Percentiles rank a stretch among this genome's conserved stretches.
These are phyloP conservation scores for Drosophila truncata DNA, from an alignment of 1,140 invertebrate genomes.

Conservation along the genomic window DNA sequence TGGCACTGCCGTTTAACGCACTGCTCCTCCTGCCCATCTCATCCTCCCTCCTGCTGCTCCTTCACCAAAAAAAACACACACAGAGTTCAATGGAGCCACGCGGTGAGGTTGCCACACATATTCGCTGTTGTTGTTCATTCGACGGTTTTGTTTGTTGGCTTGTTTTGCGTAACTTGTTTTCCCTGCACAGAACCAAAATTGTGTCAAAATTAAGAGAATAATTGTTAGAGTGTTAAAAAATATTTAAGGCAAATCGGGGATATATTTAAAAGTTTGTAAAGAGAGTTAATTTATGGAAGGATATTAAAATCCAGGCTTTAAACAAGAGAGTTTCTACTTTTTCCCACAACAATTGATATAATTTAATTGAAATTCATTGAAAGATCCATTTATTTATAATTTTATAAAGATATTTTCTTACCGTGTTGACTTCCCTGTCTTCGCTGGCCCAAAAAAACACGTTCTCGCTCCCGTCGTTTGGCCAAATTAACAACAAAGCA, in stretches of 20 bases:
- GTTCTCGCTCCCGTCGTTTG: slow-evolving; percentile 59
- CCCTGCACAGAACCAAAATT: slow-evolving; percentile 15
- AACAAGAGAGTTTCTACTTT: neutral
- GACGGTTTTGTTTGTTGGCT: slow-evolving; percentile 11
- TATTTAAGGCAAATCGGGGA: neutral
- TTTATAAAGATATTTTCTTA: neutral
- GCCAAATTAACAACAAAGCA: slow-evolving; percentile 51
- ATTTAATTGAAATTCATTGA: no score
- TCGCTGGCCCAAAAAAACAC: slow-evolving; percentile 40
- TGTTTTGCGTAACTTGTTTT: slow-evolving; percentile 57
- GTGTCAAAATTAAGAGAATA: neutral
- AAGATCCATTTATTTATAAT: neutral
- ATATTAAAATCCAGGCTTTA: no score
- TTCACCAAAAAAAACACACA: neutral
- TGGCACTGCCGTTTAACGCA: slow-evolving; percentile 16
- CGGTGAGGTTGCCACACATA: slow-evolving; percentile 40
- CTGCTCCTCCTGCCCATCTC: neutral
- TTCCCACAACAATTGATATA: neutral
- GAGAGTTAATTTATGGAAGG: rapidly evolving
- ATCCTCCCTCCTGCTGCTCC: neutral
- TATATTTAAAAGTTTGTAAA: no score
- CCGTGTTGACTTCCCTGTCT: slow-evolving; percentile 27
- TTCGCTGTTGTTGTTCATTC: slow-evolving; percentile 19
- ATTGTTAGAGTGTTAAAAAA: neutral
- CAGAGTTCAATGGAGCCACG: slow-evolving; percentile 39